Conservation (phyloP, 1,140 invertebrate species). For the Melitaea cinxia region DNA sequence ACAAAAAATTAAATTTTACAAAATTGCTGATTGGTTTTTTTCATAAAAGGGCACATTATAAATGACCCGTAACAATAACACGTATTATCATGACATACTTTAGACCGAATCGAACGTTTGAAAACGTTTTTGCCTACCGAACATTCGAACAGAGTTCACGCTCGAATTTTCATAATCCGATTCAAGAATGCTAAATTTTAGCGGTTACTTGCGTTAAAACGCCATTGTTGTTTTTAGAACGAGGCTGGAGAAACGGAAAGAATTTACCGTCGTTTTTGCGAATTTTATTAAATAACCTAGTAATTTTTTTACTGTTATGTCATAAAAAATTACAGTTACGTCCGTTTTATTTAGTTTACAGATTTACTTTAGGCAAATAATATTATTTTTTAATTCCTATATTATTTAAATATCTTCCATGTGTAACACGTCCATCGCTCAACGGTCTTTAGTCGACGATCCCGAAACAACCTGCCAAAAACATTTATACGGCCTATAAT, state of each 20-base stretch:
- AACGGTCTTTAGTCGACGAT: no score
- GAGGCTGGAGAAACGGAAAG: neutral
- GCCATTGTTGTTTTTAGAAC: neutral
- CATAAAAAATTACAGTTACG: slow-evolving; percentile 8
- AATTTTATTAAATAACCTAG: neutral
- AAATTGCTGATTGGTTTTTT: neutral
- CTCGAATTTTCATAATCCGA: neutral
- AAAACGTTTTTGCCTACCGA: slow-evolving; percentile 5
- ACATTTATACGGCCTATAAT: no score
- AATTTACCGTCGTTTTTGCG: neutral
- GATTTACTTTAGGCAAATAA: no score
- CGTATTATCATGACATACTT: slow-evolving; percentile 1
- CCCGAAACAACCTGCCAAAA: no score
- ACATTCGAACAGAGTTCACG: slow-evolving; percentile 10
- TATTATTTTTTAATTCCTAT: no score
- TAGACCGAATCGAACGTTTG: slow-evolving; percentile 8
- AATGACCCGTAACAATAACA: slow-evolving; percentile 1
- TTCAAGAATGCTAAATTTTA: neutral
- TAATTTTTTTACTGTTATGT: neutral
- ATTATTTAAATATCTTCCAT: no score
- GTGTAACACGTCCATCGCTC: no score
- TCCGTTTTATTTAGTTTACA: neutral
- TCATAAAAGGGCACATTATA: neutral
- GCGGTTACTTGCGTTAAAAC: neutral
- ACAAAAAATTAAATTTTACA: neutral